Base-by-base conservation (phyloP, 2,113 vertebrate genomes). In the Trogon surrucura region DNA sequence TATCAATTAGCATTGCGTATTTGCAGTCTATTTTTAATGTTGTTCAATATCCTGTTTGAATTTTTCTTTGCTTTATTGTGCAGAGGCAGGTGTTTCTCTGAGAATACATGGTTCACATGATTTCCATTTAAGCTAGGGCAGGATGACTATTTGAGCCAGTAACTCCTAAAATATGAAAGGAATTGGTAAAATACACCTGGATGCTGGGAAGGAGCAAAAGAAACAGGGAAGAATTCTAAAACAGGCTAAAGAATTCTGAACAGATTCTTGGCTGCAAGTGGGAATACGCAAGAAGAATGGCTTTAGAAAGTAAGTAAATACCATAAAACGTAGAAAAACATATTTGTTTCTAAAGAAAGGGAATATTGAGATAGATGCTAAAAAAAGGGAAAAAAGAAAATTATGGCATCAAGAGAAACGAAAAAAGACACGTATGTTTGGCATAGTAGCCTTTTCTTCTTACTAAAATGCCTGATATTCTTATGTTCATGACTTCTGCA, bases 121-220 rank as follows among this genome's bases (percentile, higher is more conserved):
- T 82, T 96, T 83, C 67, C 25, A 1, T 83, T 82, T 91, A 85
- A 82, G 62, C 66, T 91, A 64, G 41, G 23, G 45, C 48, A 95
- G 60, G 72, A 80, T 93, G 67, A 78, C 64, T 90, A 45, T 81
- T 86, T 72, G 44, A 77, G 75, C 23, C 88, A 67, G 5, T 93
- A 89, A 87, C 36, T 91, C 83, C 54, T 87, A 62, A 81, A 91
- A 75, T 92, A 92, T 85, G 73, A 94, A 72, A 87, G 34, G 26
- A 86, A 48, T 90, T 93, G 77, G 36, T 86, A 79, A 84, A 93
- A 91, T 86, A 79, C 80, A 65, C 70, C 56, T 90, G 81, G 60
- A 72, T 88, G 11, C 1, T 1, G 32, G 36, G 47, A 94, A 85
- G 44, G 14, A 93, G 36, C 30, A 61, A 30, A 85, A 89, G 79